These are phyloP conservation scores for Glandiceps talaboti DNA, from an alignment of 53 echinoderm and acorn worm species.

Conservation along the genomic window DNA sequence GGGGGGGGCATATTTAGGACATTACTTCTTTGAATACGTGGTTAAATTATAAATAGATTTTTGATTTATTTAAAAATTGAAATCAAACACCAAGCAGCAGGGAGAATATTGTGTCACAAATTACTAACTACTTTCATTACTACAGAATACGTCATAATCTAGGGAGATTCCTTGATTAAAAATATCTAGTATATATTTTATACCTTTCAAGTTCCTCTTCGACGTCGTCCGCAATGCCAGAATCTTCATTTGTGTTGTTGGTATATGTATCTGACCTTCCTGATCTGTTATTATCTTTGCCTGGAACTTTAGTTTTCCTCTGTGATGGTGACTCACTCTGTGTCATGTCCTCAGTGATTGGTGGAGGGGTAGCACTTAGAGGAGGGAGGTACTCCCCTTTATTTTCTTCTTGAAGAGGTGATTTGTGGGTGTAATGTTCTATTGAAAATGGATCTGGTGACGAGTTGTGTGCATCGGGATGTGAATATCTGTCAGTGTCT, in stretches of 20 bases:
- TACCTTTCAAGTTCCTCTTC: slow-evolving; percentile 21
- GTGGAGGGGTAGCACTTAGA: slow-evolving; percentile 36
- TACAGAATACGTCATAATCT: too few relatives aligned
- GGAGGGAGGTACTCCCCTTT: slow-evolving; percentile 1
- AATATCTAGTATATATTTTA: too few relatives aligned
- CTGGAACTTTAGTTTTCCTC: neutral
- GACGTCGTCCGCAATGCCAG: slow-evolving; percentile 63
- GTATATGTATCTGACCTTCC: slow-evolving; percentile 61
- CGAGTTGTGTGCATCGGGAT: neutral
- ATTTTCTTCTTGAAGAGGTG: neutral
- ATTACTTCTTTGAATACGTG: too few relatives aligned
- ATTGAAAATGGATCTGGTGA: neutral
- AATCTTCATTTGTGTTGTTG: slow-evolving; percentile 80
- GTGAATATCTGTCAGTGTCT: neutral
- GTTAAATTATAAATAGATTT: too few relatives aligned
- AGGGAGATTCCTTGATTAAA: too few relatives aligned
- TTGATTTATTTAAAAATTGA: too few relatives aligned
- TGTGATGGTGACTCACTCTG: neutral
- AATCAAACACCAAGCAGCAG: too few relatives aligned
- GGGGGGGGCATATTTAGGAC: too few relatives aligned
- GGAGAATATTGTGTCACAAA: too few relatives aligned
- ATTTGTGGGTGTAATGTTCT: neutral
- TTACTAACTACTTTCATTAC: too few relatives aligned
- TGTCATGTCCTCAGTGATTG: neutral
- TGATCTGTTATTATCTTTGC: slow-evolving; percentile 8